Evolutionary conservation across 2,113 vertebrate species (phyloP).

Genomic region (Nesoenas mayeri): DNA sequence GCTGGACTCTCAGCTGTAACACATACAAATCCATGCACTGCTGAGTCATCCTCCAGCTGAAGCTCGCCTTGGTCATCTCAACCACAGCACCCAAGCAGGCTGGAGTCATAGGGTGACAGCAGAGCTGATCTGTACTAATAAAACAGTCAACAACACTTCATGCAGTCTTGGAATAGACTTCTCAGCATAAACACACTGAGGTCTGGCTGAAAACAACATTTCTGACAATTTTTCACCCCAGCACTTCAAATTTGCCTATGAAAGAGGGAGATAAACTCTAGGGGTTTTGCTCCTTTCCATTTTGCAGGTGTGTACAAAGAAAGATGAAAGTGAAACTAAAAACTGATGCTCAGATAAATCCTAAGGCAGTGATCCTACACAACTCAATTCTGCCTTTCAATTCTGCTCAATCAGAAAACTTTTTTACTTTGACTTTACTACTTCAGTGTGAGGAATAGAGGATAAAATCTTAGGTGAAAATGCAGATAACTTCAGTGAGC

Average conservation of each 20-base stretch:
- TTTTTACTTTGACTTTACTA: not conserved
- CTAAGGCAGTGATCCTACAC: not conserved
- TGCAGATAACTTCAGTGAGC: not conserved
- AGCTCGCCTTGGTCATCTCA: not conserved
- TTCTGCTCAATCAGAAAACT: not conserved
- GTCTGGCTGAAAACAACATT: not conserved
- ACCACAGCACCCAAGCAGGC: not conserved
- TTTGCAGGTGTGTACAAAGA: not conserved
- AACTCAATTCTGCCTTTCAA: not conserved
- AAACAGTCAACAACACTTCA: not conserved
- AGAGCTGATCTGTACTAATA: not conserved
- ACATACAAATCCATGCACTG: accelerated
- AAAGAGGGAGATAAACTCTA: not conserved
- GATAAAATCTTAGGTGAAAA: not conserved
- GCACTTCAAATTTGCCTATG: not conserved
- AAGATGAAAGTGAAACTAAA: not conserved
- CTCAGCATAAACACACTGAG: not conserved
- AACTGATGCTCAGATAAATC: not conserved
- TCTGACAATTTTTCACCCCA: not conserved
- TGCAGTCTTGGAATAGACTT: not conserved
- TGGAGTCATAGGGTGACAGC: not conserved
- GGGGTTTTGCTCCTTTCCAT: not conserved
- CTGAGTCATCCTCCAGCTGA: not conserved
- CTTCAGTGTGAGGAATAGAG: not conserved
- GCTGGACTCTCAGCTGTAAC: not conserved